Evolutionary conservation across 2,113 vertebrate genomes (phyloP).

Genomic region (Accipiter cooperii): DNA sequence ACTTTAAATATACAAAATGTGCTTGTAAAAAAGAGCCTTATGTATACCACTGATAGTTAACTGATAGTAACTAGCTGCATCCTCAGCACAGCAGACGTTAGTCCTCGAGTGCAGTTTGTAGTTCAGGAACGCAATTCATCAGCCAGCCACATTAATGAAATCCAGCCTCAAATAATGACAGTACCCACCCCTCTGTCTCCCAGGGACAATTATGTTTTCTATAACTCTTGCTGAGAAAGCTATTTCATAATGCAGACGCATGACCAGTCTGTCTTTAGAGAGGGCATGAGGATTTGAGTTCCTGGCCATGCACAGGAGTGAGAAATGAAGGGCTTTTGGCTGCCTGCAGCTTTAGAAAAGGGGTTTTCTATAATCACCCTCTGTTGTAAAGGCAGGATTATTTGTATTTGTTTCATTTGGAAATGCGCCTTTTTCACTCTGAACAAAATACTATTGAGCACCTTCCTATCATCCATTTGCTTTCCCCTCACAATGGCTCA

Average conservation of each 20-base stretch:
- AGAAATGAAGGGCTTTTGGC: conserved; percentile 42
- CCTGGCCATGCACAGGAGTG: not conserved
- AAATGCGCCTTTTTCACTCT: conserved; percentile 21
- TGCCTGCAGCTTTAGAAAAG: conserved; percentile 14
- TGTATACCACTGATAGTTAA: not conserved
- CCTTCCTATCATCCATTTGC: conserved; percentile 28
- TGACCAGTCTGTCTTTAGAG: not conserved
- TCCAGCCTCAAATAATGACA: not conserved
- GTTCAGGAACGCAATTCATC: conserved; percentile 11
- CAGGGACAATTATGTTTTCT: conserved; percentile 22
- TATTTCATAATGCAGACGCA: not conserved
- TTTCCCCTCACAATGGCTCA: not conserved
- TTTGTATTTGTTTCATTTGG: conserved; percentile 58
- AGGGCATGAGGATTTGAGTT: not conserved
- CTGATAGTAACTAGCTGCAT: not conserved
- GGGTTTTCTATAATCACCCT: conserved; percentile 33
- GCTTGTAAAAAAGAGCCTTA: not conserved
- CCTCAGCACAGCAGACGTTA: not conserved
- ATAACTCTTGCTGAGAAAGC: not conserved
- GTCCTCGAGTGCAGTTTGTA: not conserved
- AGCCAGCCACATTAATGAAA: conserved; percentile 1
- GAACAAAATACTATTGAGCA: not conserved
- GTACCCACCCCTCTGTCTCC: not conserved
- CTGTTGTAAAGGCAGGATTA: conserved; percentile 42
- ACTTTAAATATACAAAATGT: not conserved